Percentiles rank a stretch among this genome's conserved stretches.
These are phyloP conservation scores for Drosophila kuntzei DNA, from an alignment of 2,888 invertebrate species.

Conservation along the genomic window DNA sequence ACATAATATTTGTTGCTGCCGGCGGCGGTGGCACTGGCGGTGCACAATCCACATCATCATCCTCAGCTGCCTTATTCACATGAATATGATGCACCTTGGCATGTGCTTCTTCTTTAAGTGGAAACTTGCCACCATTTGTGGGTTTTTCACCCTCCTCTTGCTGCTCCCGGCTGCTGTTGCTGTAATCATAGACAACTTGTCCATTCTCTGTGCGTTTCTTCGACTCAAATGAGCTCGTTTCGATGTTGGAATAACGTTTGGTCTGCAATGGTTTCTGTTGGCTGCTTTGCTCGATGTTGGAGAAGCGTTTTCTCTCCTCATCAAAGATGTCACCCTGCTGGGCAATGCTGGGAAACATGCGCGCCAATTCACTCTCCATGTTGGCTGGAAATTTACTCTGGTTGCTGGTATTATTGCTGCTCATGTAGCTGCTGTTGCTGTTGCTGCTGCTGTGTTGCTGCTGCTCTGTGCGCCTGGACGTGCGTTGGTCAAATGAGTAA, in stretches of 20 bases:
- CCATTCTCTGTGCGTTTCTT: conserved; percentile 84
- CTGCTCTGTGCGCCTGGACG: conserved; percentile 39
- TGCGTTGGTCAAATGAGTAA: conserved; percentile 42
- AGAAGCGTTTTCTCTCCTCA: conserved; percentile 82
- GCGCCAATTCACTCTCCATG: conserved; percentile 77
- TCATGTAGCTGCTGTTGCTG: conserved; percentile 22
- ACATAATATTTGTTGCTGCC: conserved; percentile 78
- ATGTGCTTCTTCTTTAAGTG: not conserved
- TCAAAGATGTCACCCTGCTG: conserved; percentile 78
- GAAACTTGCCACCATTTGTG: conserved; percentile 26
- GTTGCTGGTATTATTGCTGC: conserved; percentile 17
- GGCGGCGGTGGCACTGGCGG: conserved; percentile 71
- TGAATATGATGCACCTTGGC: conserved; percentile 18
- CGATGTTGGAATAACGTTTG: conserved; percentile 84
- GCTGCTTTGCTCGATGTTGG: conserved; percentile 80
- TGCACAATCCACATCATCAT: conserved; percentile 46
- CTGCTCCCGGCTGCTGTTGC: conserved; percentile 75
- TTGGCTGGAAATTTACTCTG: conserved; percentile 58
- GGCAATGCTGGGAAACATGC: conserved; percentile 79
- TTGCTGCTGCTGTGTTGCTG: conserved; percentile 28
- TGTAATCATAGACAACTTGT: conserved; percentile 82
- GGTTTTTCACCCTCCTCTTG: conserved; percentile 69
- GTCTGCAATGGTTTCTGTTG: conserved; percentile 67
- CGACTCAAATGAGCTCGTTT: conserved; percentile 82
- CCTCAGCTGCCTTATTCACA: conserved; percentile 12